Evolutionary conservation across 2,113 vertebrate species (phyloP).

Genomic region (Recurvirostra avosetta): DNA sequence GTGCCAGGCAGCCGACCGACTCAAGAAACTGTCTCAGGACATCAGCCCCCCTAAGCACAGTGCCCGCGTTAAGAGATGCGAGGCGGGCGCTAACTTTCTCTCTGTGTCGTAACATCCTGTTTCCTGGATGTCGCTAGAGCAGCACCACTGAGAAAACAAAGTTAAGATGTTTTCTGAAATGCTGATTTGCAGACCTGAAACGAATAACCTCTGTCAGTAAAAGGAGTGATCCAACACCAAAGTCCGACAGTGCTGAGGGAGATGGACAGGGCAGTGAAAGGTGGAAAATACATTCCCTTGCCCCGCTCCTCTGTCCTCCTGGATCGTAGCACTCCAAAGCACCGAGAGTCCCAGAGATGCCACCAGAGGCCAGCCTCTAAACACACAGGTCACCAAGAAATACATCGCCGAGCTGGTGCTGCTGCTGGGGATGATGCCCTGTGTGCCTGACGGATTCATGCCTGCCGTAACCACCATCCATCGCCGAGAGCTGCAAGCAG

Average conservation of each 20-base stretch:
- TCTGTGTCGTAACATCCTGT: background rate
- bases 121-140: rapidly evolving
- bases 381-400: background rate
- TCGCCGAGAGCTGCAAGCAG: background rate
- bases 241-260: background rate
- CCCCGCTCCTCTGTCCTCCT: background rate
- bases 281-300: background rate
- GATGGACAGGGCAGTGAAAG: background rate
- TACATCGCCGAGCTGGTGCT: background rate
- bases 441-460: background rate
- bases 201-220: background rate
- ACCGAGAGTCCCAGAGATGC: background rate
- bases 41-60: background rate
- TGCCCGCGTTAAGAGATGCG: background rate
- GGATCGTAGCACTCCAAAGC: background rate
- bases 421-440: background rate
- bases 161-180: background rate
- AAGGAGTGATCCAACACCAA: background rate
- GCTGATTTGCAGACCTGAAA: background rate
- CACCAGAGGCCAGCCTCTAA: background rate
- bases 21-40: rapidly evolving
- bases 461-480: background rate
- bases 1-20: background rate
- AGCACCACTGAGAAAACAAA: background rate
- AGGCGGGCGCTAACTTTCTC: background rate